Evolutionary conservation across 2,888 invertebrate species (phyloP), one percentile per base, ranked within the genome.

Genomic region (Eristalis arbustorum): DNA sequence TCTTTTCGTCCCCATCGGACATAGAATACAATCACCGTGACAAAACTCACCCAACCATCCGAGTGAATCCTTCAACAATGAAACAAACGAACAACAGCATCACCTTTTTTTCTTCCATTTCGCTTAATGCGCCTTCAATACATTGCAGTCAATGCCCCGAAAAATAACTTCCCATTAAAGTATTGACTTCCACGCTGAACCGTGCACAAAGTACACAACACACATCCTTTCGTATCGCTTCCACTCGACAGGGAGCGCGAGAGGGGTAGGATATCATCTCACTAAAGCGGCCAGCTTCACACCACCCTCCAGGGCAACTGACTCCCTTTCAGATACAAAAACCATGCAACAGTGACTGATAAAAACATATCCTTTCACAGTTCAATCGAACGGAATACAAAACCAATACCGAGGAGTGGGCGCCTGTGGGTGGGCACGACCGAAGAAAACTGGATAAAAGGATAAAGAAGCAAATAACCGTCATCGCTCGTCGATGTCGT

Each of bases 361-460:
- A 78, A 72, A 78, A 71, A 42, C 72, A 61, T 49, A 78, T 78
- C 78, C 78, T 64, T 78, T 72, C 42, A 64, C 78, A 72, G 66
- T 72, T 78, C 72, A 78, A 78, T 72, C 66, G 78, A 64, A 78
- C 42, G 72, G 64, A 72, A 72, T 78, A 78, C 57, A 78, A 72
- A 66, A 78, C 57, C 77, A 57, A 63, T 63, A 63, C n/a, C 31
- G n/a, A 42, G 61, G 22, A 22, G 42, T 37, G 49, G n/a, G 62
- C 25, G 14, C 3, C 25, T 2, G 2, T n/a, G 42, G 42, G 3
- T 14, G 42, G 42, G 34, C 3, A 25, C 31, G 56, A 56, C 37
- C 18, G 49, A 37, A 25, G 23, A 11, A 18, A 42, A 59, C 28
- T 42, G 59, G 42, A 59, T 64, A 78, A 78, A 59, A 66, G 78